Base-by-base conservation (phyloP, 2,113 vertebrate species). In the Laticauda laticaudata region DNA sequence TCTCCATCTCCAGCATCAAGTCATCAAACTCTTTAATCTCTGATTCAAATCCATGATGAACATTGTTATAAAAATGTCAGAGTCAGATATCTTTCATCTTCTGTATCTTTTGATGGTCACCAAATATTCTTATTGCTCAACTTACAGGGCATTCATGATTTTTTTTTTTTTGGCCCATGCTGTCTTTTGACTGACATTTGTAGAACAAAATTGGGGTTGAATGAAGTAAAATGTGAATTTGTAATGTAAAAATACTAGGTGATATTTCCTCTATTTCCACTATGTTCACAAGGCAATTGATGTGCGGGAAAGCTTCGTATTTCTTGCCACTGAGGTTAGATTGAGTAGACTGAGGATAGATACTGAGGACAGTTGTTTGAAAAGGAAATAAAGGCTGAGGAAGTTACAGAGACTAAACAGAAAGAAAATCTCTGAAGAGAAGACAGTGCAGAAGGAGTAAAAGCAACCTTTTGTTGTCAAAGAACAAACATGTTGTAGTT, bases 11-110 rank as follows among this genome's bases (percentile, higher is more conserved):
- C 69, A 95, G 95, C 97, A 97, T 96, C 97, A 97, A 96, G 92
- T 90, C 96, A 24, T 94, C 96, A 96, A 97, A 89, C 94, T 97
- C 93, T 96, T 97, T 96, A 94, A 95, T 95, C 91, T 97, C 81
- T 91, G 94, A 57, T 97, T 96, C 96, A 96, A 97, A 96, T 95
- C 94, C 39, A 93, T 93, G 90, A 93, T 61, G 95, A 96, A 95
- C 92, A 96, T 87, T 96, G 56, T 92, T 93, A 96, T 87, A 92
- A 96, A 97, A 94, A 95, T 90, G 86, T 81, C 90, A 93, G 94
- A 97, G 94, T 54, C 94, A 96, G 94, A 94, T 97, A 94, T 75
- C 91, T 95, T 97, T 97, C 95, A 95, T 88, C 90, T 95, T 88
- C 3, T 5, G 0, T 92, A 88, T 23, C 26, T 61, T 95, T 95